Evolutionary conservation across 53 echinoderm and acorn worm genomes (phyloP).

Genomic region (Antedon mediterranea): DNA sequence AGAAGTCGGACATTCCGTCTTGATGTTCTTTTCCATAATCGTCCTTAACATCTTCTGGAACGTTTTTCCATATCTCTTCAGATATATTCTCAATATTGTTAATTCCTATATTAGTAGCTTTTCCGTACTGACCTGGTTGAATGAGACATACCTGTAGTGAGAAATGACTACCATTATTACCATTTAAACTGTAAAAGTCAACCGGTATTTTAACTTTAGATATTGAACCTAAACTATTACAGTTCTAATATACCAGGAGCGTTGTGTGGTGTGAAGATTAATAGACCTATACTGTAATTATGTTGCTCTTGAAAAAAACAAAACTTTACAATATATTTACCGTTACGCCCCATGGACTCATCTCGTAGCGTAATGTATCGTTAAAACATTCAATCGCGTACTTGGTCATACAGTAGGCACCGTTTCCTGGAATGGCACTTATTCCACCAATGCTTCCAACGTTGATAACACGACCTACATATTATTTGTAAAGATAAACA

Average conservation of each 20-base stretch:
- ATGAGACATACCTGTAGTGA: slow-evolving; percentile 35
- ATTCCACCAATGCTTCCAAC: slow-evolving; percentile 24
- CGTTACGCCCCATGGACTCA: slow-evolving; percentile 38
- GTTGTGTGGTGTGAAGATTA: too few relatives aligned
- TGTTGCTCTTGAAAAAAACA: too few relatives aligned
- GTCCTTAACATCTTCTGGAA: slow-evolving; percentile 4
- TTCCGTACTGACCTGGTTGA: slow-evolving; percentile 31
- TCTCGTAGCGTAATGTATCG: slow-evolving; percentile 29
- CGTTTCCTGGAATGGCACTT: slow-evolving; percentile 14
- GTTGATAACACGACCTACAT: slow-evolving; percentile 37
- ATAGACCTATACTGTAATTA: too few relatives aligned
- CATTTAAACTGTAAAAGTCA: too few relatives aligned
- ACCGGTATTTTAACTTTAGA: too few relatives aligned
- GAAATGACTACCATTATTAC: too few relatives aligned
- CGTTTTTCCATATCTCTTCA: slow-evolving; percentile 17
- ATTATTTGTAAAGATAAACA: too few relatives aligned
- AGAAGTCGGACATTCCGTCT: background rate
- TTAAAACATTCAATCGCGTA: slow-evolving; percentile 25
- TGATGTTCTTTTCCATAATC: slow-evolving; percentile 34
- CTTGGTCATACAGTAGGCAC: slow-evolving; percentile 30
- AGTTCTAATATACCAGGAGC: too few relatives aligned
- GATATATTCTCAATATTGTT: slow-evolving; percentile 4
- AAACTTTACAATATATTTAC: too few relatives aligned
- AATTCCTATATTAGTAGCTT: slow-evolving; percentile 16
- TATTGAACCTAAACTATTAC: too few relatives aligned